Evolutionary conservation across 2,113 vertebrate species (phyloP), one percentile per base, ranked within the genome.

Genomic region (Neotragus pygmaeus): DNA sequence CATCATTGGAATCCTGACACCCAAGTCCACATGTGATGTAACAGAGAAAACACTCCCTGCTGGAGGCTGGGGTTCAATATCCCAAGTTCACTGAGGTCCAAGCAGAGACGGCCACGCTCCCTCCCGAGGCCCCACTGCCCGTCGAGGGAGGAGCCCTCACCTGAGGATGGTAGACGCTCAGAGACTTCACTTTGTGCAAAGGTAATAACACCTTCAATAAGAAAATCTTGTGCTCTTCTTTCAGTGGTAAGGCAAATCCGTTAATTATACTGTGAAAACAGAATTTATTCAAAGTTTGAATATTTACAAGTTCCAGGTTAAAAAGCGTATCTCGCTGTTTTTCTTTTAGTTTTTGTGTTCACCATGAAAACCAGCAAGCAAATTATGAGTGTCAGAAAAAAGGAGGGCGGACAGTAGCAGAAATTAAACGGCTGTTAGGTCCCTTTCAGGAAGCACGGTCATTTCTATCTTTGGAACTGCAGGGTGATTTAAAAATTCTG

Each of bases 211-310:
- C 99, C 98, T 99, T 99, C 98, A 99, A 96, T 27, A 99, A 97
- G 98, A 99, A 99, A 98, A 99, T 99, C 98, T 99, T 99, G 99
- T 99, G 99, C 99, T 99, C 99, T 98, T 99, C 99, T 99, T 99
- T 99, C 91, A 99, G 99, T 53, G 99, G 99, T 98, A 99, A 99
- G 98, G 99, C 99, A 99, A 99, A 99, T 75, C 99, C 99, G 98
- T 99, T 99, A 98, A 99, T 99, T 99, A 99, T 99, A 98, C 99
- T 99, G 98, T 0, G 96, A 98, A 70, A 88, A 97, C 87, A 98
- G 87, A 97, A 88, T 33, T 7, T 1, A 28, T 23, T 90, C 47
- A 39, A 94, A 84, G 97, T 55, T 25, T 60, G 55, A 95, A 2
- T 57, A n/a, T 87, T 84, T n/a, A 93, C 1, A 45, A 57, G 62